phyloP scores from a whole-genome alignment of 2,797 vertebrate genomes.

The Schizopygopsis pylzovi region DNA sequence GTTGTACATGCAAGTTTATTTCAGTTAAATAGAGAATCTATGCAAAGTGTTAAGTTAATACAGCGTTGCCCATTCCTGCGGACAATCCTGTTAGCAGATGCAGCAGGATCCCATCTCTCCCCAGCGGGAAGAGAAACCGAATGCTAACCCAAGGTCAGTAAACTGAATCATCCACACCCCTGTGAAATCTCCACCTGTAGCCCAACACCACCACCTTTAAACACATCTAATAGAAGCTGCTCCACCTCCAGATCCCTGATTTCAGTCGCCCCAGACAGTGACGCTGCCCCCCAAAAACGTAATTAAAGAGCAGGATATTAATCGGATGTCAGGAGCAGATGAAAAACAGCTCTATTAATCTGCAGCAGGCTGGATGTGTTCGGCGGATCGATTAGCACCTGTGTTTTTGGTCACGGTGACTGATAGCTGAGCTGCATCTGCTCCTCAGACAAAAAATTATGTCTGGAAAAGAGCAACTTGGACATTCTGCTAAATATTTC shows the following conservation, averaged over 20 bases:
- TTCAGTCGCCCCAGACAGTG: slow-evolving; percentile 62
- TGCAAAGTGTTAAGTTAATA: background rate
- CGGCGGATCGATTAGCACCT: slow-evolving; percentile 65
- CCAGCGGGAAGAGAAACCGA: background rate
- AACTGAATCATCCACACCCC: slow-evolving; percentile 1
- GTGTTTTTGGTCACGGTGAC: slow-evolving; percentile 66
- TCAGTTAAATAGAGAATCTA: background rate
- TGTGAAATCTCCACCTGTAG: slow-evolving; percentile 36
- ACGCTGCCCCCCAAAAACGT: slow-evolving; percentile 65
- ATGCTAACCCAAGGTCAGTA: slow-evolving; percentile 18
- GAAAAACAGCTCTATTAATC: slow-evolving; percentile 69
- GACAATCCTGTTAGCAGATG: slow-evolving; percentile 29
- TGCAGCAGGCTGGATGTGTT: slow-evolving; percentile 56
- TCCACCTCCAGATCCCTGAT: slow-evolving; percentile 59
- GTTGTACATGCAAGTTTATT: background rate
- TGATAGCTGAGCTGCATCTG: slow-evolving; percentile 71
- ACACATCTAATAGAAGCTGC: background rate
- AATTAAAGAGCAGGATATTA: slow-evolving; percentile 78
- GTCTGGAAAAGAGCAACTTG: background rate
- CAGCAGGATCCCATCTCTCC: slow-evolving; percentile 8
- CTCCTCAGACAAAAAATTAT: slow-evolving; percentile 54
- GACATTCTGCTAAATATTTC: background rate
- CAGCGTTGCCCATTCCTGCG: slow-evolving; percentile 57
- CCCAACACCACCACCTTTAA: background rate
- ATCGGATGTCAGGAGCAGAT: slow-evolving; percentile 71